Evolutionary conservation across 2,888 invertebrate species (phyloP).

Genomic region (Pterostichus niger): DNA sequence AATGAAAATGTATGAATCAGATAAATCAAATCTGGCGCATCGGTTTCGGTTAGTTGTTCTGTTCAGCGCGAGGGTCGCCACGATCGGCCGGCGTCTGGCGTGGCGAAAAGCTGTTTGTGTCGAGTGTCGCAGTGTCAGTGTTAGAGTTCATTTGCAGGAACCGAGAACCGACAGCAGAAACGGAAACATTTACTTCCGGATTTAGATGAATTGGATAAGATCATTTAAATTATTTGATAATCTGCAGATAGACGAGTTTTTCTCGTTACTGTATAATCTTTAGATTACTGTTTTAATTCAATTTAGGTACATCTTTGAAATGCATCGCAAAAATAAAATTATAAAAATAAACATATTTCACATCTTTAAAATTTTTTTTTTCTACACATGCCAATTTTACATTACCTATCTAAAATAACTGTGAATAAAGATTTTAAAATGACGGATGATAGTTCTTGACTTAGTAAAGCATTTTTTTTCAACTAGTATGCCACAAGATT

Average conservation of each 20-base stretch:
- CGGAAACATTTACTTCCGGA: slow-evolving; percentile 55
- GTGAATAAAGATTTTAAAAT: too few species aligned
- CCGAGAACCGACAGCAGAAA: slow-evolving; percentile 29
- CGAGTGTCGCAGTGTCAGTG: slow-evolving; percentile 48
- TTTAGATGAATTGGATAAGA: slow-evolving; percentile 51
- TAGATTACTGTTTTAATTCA: slow-evolving; percentile 25
- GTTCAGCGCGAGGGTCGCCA: slow-evolving; percentile 18
- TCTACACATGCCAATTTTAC: too few species aligned
- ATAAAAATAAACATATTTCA: too few species aligned
- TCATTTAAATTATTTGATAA: slow-evolving; percentile 46
- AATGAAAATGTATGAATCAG: slow-evolving; percentile 56
- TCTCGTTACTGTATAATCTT: slow-evolving; percentile 6
- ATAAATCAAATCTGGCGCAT: slow-evolving; percentile 59
- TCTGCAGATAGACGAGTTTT: slow-evolving; percentile 35
- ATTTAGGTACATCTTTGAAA: slow-evolving; percentile 33
- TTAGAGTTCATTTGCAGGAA: slow-evolving; percentile 42
- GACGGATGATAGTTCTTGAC: too few species aligned
- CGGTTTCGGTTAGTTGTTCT: slow-evolving; percentile 27
- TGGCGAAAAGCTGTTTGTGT: slow-evolving; percentile 47
- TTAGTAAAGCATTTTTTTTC: too few species aligned
- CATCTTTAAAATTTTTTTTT: too few species aligned
- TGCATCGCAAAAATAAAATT: neutral
- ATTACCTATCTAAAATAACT: too few species aligned
- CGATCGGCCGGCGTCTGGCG: slow-evolving; percentile 2
- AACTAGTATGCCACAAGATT: too few species aligned